Percentiles rank a stretch among this genome's conserved stretches.
phyloP scores from a whole-genome alignment of 2,797 vertebrate species.

The Lophotriccus pileatus region DNA sequence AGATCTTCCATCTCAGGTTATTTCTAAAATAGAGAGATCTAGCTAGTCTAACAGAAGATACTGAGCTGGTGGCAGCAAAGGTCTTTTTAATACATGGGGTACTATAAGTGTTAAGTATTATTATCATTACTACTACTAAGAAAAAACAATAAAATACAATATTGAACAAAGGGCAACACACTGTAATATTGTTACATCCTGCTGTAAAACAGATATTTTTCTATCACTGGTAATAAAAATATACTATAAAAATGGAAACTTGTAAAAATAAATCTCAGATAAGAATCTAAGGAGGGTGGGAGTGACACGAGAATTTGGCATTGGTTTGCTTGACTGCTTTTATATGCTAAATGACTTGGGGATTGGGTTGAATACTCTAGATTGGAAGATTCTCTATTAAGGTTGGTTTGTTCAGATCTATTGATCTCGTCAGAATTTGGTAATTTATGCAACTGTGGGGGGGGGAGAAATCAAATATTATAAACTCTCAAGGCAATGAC shows the following conservation, averaged over 20 bases:
- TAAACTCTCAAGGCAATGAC: neutral
- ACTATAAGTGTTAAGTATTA: neutral
- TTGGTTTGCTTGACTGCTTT: conserved; percentile 13
- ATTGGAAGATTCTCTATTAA: neutral
- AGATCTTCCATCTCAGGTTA: neutral
- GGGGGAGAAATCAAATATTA: neutral
- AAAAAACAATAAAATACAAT: neutral
- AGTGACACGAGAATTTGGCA: neutral
- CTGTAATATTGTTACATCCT: neutral
- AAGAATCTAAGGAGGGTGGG: neutral
- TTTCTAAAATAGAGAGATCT: neutral
- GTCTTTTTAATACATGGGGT: neutral
- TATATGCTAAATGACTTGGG: conserved; percentile 9
- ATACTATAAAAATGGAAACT: neutral
- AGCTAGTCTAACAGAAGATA: neutral
- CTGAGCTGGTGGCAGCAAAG: neutral
- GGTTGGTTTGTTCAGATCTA: neutral
- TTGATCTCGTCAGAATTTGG: neutral
- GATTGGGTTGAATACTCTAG: neutral
- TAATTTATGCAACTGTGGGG: neutral
- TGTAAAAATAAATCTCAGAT: conserved; percentile 14
- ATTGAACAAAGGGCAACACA: neutral
- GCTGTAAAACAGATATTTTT: neutral
- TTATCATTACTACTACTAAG: neutral
- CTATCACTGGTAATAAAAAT: neutral